phyloP scores from a whole-genome alignment of 1,140 invertebrate genomes.

The Brachionus rotundiformis region DNA sequence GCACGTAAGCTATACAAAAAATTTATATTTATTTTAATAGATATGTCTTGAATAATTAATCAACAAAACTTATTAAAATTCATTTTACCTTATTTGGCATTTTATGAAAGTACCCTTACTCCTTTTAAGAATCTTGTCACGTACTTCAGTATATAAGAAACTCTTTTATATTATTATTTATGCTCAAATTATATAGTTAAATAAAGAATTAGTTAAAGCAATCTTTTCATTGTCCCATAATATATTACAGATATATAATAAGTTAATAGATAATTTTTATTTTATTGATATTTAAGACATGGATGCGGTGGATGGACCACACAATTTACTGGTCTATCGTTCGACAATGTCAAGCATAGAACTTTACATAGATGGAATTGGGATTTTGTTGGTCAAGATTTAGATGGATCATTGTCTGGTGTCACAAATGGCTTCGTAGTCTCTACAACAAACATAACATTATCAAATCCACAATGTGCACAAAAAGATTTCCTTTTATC shows the following conservation, averaged over 20 bases:
- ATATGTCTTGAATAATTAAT: not conserved
- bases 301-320: slow-evolving; percentile 50
- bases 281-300: not conserved
- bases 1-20: not conserved
- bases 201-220: too few species aligned
- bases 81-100: too few species aligned
- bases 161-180: too few species aligned
- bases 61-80: too few species aligned
- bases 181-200: too few species aligned
- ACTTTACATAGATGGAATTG: slow-evolving; percentile 49
- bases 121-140: too few species aligned
- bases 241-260: not conserved
- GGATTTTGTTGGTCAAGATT: slow-evolving; percentile 39
- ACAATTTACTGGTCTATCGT: slow-evolving; percentile 8
- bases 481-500: not conserved
- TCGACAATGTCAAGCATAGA: slow-evolving; percentile 33
- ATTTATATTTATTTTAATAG: not conserved
- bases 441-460: slow-evolving; percentile 14
- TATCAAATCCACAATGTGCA: not conserved
- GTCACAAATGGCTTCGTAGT: not conserved
- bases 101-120: too few species aligned
- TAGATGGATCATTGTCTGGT: slow-evolving; percentile 46
- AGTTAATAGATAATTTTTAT: not conserved
- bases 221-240: too few species aligned
- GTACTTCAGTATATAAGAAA: too few species aligned